Evolutionary conservation across 2,888 invertebrate genomes (phyloP).

Genomic region (Tenthredo notha): DNA sequence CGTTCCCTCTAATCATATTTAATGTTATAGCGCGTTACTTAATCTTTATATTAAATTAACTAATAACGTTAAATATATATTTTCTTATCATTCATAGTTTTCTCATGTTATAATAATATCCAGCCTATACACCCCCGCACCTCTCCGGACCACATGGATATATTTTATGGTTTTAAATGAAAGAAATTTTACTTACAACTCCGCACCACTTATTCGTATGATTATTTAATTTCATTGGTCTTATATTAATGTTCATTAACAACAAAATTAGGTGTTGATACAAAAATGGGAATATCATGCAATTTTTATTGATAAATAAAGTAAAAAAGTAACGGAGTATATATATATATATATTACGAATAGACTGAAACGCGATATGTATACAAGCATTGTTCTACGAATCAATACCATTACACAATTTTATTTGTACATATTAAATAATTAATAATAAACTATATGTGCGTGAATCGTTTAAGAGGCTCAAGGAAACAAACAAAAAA

Average conservation of each 20-base stretch:
- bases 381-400: neutral
- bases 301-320: neutral
- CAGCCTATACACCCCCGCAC: neutral
- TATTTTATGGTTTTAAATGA: too few species aligned
- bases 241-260: neutral
- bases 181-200: neutral
- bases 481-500: neutral
- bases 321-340: neutral
- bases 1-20: neutral
- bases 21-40: conserved; percentile 37
- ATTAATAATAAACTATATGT: neutral
- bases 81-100: conserved; percentile 10
- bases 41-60: conserved; percentile 25
- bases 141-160: neutral
- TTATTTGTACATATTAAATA: neutral
- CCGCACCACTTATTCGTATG: neutral
- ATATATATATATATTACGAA: neutral
- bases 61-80: conserved; percentile 27
- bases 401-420: neutral
- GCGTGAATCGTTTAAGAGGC: conserved; percentile 2
- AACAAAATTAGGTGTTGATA: neutral
- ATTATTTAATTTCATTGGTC: neutral
- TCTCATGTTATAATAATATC: neutral
- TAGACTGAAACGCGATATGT: neutral
- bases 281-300: neutral